phyloP scores from a whole-genome alignment of 1,140 invertebrate species.

The Drosophila melanica region DNA sequence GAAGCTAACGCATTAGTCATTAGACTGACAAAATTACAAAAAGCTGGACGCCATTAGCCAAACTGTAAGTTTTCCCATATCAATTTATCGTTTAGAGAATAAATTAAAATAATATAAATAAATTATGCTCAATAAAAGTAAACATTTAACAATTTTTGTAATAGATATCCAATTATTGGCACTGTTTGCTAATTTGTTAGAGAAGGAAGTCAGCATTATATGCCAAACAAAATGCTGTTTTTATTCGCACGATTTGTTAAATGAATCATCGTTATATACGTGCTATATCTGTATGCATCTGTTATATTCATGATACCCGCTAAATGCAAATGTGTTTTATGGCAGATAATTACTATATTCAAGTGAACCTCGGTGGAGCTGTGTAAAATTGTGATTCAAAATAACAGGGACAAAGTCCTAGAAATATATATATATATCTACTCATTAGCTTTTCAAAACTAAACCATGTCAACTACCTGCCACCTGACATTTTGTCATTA shows the following conservation, averaged over 20 bases:
- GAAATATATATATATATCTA: background rate
- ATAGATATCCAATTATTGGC: background rate
- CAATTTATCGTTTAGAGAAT: too few species aligned
- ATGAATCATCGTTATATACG: conserved; percentile 52
- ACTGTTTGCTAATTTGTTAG: conserved; percentile 16
- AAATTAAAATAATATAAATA: too few species aligned
- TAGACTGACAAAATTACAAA: too few species aligned
- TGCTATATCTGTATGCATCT: conserved; percentile 8
- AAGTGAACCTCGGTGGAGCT: conserved; percentile 32
- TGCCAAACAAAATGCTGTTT: conserved; percentile 18
- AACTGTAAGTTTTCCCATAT: too few species aligned
- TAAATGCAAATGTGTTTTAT: conserved; percentile 51
- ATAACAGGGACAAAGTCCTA: too few species aligned
- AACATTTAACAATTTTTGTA: background rate
- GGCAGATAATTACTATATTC: conserved; percentile 39
- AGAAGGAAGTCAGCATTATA: background rate
- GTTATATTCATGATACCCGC: conserved; percentile 14
- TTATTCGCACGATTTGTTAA: conserved; percentile 10
- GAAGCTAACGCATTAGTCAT: too few species aligned
- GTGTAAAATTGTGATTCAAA: too few species aligned
- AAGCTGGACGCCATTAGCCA: too few species aligned
- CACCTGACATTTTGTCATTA: conserved; percentile 2
- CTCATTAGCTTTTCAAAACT: conserved; percentile 2
- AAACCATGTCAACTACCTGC: conserved; percentile 17
- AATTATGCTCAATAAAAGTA: background rate